These are phyloP conservation scores for Eospalax fontanierii DNA, from an alignment of 2,797 vertebrate species.

Conservation along the genomic window DNA sequence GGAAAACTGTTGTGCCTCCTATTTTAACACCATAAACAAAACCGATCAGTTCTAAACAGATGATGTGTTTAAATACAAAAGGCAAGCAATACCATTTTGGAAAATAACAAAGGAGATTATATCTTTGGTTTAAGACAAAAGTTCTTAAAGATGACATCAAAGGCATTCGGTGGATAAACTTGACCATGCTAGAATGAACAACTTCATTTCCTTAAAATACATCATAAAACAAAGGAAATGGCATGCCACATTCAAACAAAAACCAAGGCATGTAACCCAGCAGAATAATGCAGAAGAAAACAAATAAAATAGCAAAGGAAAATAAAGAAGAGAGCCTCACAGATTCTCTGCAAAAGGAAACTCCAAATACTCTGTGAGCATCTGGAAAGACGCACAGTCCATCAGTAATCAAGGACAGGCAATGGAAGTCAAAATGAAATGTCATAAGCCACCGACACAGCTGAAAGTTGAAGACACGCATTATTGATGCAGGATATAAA, in stretches of 20 bases:
- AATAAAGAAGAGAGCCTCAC: neutral
- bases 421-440: slow-evolving; percentile 45
- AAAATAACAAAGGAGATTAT: neutral
- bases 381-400: neutral
- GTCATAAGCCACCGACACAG: neutral
- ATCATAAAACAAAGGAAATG: slow-evolving; percentile 47
- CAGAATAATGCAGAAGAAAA: neutral
- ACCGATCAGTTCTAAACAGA: neutral
- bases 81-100: neutral
- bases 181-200: slow-evolving; percentile 45
- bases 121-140: slow-evolving; percentile 22
- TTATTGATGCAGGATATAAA: neutral
- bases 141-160: slow-evolving; percentile 19
- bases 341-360: slow-evolving; percentile 19
- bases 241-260: neutral
- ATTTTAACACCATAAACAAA: slow-evolving; percentile 18
- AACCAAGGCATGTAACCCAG: neutral
- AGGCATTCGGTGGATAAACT: slow-evolving; percentile 4
- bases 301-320: neutral
- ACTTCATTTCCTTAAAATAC: slow-evolving; percentile 44
- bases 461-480: neutral
- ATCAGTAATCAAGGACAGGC: neutral
- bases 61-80: neutral
- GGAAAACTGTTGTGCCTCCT: neutral
- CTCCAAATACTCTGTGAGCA: neutral